These are phyloP conservation scores for Myanophis thanlyinensis DNA, from an alignment of 2,113 vertebrate genomes.

Conservation along the genomic window DNA sequence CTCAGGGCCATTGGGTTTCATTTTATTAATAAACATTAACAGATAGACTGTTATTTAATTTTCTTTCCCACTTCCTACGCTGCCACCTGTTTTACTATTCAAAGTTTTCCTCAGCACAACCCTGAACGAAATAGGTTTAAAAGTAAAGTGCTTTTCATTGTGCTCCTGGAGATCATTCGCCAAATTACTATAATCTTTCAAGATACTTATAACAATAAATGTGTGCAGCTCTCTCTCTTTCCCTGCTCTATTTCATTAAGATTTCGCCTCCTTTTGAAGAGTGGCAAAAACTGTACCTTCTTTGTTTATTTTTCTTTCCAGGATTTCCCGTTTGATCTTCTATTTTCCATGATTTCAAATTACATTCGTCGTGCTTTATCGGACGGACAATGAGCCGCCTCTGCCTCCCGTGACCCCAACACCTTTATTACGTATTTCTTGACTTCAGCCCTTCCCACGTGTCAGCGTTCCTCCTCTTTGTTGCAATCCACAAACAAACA, in stretches of 20 bases:
- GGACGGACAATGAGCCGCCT: not conserved
- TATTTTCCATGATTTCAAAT: not conserved
- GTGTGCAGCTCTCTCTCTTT: not conserved
- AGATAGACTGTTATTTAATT: not conserved
- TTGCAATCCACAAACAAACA: not conserved
- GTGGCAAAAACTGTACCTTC: not conserved
- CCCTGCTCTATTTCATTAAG: not conserved
- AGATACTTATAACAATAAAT: not conserved
- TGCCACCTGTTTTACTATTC: not conserved
- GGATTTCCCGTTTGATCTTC: not conserved
- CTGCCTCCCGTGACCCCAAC: not conserved
- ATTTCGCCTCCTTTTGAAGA: not conserved
- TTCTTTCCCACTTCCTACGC: not conserved
- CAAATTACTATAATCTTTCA: not conserved
- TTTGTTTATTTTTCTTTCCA: not conserved
- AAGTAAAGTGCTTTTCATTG: not conserved
- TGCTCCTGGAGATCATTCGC: not conserved
- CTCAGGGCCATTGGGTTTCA: not conserved
- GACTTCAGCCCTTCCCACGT: not conserved
- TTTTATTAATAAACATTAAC: not conserved
- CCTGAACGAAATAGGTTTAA: not conserved
- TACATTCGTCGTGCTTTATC: not conserved
- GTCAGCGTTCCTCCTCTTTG: not conserved
- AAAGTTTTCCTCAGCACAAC: not conserved
- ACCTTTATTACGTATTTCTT: not conserved